Percentiles rank a stretch among this genome's conserved stretches.
These are phyloP conservation scores for Phoxinus dragarum DNA, from an alignment of 2,797 vertebrate species.

Conservation along the genomic window DNA sequence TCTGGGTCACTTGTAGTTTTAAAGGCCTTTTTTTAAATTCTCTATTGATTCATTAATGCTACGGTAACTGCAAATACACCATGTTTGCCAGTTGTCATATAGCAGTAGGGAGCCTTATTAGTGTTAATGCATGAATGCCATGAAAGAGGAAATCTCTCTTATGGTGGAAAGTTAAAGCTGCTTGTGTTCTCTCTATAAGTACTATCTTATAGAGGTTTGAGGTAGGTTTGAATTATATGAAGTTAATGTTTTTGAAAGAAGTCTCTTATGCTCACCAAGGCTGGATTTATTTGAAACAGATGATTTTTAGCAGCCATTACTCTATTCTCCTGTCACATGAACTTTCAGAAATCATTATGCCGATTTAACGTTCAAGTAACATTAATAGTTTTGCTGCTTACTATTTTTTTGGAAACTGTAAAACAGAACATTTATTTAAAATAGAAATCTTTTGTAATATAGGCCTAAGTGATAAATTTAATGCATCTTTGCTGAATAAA, in stretches of 20 bases:
- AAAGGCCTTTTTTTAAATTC: constrained; percentile 35
- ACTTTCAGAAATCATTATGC: neutral
- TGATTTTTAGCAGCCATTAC: neutral
- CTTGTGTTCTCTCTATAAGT: constrained; percentile 15
- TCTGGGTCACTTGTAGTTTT: constrained; percentile 60
- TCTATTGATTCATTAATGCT: constrained; percentile 63
- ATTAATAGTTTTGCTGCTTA: too few relatives aligned
- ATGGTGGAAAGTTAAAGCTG: constrained; percentile 17
- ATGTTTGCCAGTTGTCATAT: constrained; percentile 41
- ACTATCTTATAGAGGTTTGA: too few relatives aligned
- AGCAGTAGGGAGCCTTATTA: constrained; percentile 55
- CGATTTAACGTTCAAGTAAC: neutral
- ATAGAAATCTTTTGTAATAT: too few relatives aligned
- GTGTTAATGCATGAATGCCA: constrained; percentile 53
- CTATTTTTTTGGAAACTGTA: too few relatives aligned
- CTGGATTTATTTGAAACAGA: neutral
- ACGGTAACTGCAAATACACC: constrained; percentile 52
- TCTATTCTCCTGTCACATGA: neutral
- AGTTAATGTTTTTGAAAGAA: neutral
- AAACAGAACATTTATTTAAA: too few relatives aligned
- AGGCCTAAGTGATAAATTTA: too few relatives aligned
- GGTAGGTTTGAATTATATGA: neutral
- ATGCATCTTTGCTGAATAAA: too few relatives aligned
- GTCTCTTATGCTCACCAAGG: neutral
- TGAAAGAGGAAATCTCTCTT: constrained; percentile 48